These are phyloP conservation scores for Malurus leucopterus DNA, from an alignment of 2,797 vertebrate species.

Conservation along the genomic window DNA sequence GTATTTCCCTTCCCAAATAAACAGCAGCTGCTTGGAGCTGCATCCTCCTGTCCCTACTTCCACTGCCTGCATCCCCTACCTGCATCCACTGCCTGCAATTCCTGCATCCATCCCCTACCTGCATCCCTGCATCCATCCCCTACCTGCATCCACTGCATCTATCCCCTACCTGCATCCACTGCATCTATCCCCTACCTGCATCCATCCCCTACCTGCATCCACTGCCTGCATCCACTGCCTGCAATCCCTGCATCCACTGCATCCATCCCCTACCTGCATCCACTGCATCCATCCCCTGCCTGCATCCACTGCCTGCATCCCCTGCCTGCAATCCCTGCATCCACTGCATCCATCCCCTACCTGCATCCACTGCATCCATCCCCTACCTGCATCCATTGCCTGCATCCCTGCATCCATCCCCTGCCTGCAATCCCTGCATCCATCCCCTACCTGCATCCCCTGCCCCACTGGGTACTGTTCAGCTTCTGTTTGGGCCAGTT, in stretches of 20 bases:
- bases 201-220: neutral
- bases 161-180: no score
- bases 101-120: no score
- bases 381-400: neutral
- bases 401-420: no score
- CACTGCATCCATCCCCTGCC: neutral
- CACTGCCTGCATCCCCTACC: neutral
- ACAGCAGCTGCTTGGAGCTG: neutral
- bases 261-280: neutral
- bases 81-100: no score
- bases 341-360: neutral
- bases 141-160: no score
- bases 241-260: neutral
- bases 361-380: neutral
- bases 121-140: no score
- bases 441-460: neutral
- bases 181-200: no score
- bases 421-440: neutral
- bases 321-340: no score
- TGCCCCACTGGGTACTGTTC: accelerated
- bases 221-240: neutral
- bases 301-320: neutral
- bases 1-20: neutral
- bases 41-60: neutral
- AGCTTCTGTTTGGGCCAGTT: neutral